Evolutionary conservation across 2,113 vertebrate genomes (phyloP).

Genomic region (Varanus komodoensis): DNA sequence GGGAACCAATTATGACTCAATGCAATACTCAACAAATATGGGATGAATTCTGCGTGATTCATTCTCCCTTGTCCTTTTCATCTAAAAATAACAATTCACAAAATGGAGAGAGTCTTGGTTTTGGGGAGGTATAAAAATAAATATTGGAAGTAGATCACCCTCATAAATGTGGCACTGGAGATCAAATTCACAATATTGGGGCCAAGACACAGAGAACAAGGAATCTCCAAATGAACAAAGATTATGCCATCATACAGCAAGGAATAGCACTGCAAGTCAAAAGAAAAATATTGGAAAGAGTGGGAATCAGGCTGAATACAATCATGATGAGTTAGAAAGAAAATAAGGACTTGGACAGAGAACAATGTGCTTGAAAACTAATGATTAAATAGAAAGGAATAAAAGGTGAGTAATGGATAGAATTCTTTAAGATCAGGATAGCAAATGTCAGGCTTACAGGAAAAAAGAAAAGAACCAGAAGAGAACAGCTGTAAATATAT

Average conservation of each 20-base stretch:
- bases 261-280: neutral
- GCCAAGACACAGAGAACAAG: neutral
- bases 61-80: too few relatives aligned
- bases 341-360: neutral
- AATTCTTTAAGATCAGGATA: neutral
- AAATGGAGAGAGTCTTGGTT: too few relatives aligned
- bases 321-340: neutral
- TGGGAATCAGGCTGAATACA: too few relatives aligned
- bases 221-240: neutral
- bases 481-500: neutral
- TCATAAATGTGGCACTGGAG: too few relatives aligned
- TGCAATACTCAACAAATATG: too few relatives aligned
- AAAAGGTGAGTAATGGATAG: neutral
- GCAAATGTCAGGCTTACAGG: neutral
- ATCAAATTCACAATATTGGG: neutral
- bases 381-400: neutral
- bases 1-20: too few relatives aligned
- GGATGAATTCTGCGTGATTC: too few relatives aligned
- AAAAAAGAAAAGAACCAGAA: neutral
- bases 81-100: too few relatives aligned
- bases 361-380: neutral
- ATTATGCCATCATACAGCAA: neutral
- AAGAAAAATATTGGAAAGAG: neutral
- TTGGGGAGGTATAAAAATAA: too few relatives aligned
- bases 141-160: too few relatives aligned